Base-by-base conservation (phyloP, 2,888 invertebrate species). In the Chaetogeoica ovagalla region DNA sequence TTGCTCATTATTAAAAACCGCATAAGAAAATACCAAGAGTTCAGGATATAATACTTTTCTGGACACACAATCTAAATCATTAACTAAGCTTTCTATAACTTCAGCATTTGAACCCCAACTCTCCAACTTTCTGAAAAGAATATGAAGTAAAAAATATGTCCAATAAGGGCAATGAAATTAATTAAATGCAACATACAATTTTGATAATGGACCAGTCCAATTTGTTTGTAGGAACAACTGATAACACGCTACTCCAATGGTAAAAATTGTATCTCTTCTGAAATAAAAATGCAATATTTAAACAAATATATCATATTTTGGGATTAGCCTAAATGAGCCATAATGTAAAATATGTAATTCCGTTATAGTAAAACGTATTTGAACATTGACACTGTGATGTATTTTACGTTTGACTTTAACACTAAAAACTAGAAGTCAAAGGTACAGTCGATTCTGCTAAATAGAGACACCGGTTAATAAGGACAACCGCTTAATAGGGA, bases 221-320 rank as follows among this genome's bases (percentile, higher is more conserved):
- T 96, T 96, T 75, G 89, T 89, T 86, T 94, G 93, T 76, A 94
- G 89, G 87, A 95, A 96, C 43, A 89, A 88, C 72, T 92, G 87
- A 48, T 94, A 87, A 83, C 91, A 89, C 59, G 91, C 89, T 23
- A 93, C 88, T 3, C 91, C 93, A 74, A 90, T 86, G 73, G 87
- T 85, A 19, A 91, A 85, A 83, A 91, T 86, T 81, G 88, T 86
- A 59, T 83, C 72, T 30, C 83, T 74, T 65, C 83, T 83, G 71
- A 57, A 82, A 82, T 52, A 69, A 81, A 63, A 71, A 76, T 19
- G 0, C 48, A 39, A 48, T n/a, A 59, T 74, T 17, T 21, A 65
- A 65, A 39, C 39, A n/a, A 65, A 63, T 57, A 43, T 2, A 37
- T 3, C 2, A 1, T 11, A 13, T 52, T 52, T 39, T 39, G 4